phyloP scores from a whole-genome alignment of 2,888 invertebrate genomes.

The Orchesellides sinensis region DNA sequence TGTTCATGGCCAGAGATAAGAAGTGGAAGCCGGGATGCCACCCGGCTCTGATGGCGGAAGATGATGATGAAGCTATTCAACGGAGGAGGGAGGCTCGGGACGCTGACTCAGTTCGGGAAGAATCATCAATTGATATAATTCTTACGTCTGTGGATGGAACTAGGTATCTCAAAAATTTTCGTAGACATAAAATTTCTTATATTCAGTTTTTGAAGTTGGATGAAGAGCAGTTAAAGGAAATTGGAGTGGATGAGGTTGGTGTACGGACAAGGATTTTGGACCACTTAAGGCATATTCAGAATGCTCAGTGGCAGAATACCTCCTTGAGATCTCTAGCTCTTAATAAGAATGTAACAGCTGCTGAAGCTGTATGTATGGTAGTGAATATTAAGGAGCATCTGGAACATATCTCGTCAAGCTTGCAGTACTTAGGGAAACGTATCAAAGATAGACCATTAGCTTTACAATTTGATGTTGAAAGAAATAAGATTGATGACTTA shows the following conservation, averaged over 20 bases:
- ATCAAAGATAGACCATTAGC: conserved; percentile 23
- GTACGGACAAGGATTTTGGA: conserved; percentile 55
- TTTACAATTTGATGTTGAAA: conserved; percentile 29
- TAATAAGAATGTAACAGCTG: conserved; percentile 45
- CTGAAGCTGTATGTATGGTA: conserved; percentile 49
- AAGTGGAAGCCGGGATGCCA: conserved; percentile 60
- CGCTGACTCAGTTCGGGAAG: conserved; percentile 10
- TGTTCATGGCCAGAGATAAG: conserved; percentile 19
- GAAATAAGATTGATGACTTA: conserved; percentile 24
- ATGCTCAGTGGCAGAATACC: conserved; percentile 38
- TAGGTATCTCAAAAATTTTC: conserved; percentile 50
- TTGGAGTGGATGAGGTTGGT: conserved; percentile 53
- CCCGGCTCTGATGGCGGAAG: conserved; percentile 44
- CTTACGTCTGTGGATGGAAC: conserved; percentile 36
- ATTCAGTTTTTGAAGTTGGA: conserved; percentile 52
- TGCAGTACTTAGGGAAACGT: conserved; percentile 10
- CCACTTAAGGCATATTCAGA: conserved; percentile 48
- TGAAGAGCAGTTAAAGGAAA: conserved; percentile 53
- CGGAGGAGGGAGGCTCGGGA: background rate
- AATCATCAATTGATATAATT: conserved; percentile 46
- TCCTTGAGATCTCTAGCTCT: conserved; percentile 14
- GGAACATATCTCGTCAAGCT: conserved; percentile 18
- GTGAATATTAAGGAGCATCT: conserved; percentile 38
- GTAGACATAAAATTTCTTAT: conserved; percentile 46
- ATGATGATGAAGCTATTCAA: conserved; percentile 5